These are phyloP conservation scores for Colletes gigas DNA, from an alignment of 1,140 invertebrate genomes.

Conservation along the genomic window DNA sequence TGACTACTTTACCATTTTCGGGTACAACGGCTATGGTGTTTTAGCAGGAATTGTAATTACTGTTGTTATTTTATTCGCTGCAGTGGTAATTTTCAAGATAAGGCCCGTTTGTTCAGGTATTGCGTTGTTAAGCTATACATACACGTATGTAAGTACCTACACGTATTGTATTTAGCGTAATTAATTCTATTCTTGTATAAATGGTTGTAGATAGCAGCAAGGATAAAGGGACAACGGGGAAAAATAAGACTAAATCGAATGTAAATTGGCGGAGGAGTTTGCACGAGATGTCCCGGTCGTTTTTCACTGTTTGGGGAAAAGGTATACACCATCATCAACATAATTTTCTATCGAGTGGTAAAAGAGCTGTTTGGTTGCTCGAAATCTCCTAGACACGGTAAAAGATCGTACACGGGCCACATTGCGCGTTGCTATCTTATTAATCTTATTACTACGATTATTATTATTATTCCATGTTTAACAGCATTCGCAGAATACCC, in stretches of 20 bases:
- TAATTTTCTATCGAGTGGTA: too few species aligned
- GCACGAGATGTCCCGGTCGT: conserved; percentile 22
- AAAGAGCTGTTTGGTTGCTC: too few species aligned
- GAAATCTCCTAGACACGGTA: too few species aligned
- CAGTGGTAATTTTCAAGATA: neutral
- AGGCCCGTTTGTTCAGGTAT: conserved; percentile 3
- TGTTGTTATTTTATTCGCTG: conserved; percentile 11
- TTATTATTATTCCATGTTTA: conserved; percentile 20
- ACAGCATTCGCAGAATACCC: conserved; percentile 85
- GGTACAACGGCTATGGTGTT: conserved; percentile 64
- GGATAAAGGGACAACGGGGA: neutral
- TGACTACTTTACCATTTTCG: conserved; percentile 48
- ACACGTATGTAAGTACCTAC: too few species aligned
- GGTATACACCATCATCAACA: conserved; percentile 15
- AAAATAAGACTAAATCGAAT: neutral
- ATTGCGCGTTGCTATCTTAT: too few species aligned
- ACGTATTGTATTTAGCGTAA: too few species aligned
- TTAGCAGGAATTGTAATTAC: conserved; percentile 57
- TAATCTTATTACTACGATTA: too few species aligned
- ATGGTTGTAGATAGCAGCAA: too few species aligned
- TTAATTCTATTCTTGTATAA: too few species aligned
- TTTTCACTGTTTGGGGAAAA: conserved; percentile 50
- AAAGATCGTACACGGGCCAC: too few species aligned
- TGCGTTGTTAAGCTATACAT: too few species aligned
- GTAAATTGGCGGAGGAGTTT: neutral